Evolutionary conservation across 1,140 invertebrate genomes (phyloP), one percentile per base, ranked within the genome.

Genomic region (Carcinoscorpius rotundicauda): DNA sequence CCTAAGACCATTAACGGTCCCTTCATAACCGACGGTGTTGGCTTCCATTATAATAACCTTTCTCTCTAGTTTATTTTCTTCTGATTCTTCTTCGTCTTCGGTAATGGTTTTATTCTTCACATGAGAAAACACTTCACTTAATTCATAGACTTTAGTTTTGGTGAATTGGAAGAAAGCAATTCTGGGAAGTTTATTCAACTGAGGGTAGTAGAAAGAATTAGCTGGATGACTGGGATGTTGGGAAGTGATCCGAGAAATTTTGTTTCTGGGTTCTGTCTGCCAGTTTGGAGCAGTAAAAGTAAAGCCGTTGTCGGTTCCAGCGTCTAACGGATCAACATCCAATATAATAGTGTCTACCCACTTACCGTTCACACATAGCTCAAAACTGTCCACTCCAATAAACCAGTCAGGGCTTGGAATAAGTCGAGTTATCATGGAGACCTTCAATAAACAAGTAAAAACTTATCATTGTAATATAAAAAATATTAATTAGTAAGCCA

Each of bases 321-420:
- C 95, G 79, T 98, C 96, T 73, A 95, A 82, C 29, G 95, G 95
- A 78, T 91, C 90, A 73, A 95, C 85, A 82, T 97, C 91, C 61
- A 98, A 87, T 50, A 88, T 91, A 61, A 94, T 86, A 59, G 87
- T 88, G 74, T 96, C 91, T 55, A 93, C 81, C 94, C 96, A 98
- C 68, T 91, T 93, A 66, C 92, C 94, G 74, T 97, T 89, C 8
- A 89, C 85, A 76, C 96, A 98, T 3, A 99, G 82, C 75, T 91
- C 84, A 72, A 96, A 87, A 65, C 87, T 88, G 76, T 93, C 91
- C n/a, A 98, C 83, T 58, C 96, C 96, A 57, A 98, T 85, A 78
- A 96, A 97, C 96, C 96, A 99, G 80, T 99, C 95, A 0, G 96
- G 96, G 52, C 92, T 97, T 10, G 96, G 96, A 67, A 92, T 84